Evolutionary conservation across 2,888 invertebrate genomes (phyloP).

Genomic region (Pyrgus malvae): DNA sequence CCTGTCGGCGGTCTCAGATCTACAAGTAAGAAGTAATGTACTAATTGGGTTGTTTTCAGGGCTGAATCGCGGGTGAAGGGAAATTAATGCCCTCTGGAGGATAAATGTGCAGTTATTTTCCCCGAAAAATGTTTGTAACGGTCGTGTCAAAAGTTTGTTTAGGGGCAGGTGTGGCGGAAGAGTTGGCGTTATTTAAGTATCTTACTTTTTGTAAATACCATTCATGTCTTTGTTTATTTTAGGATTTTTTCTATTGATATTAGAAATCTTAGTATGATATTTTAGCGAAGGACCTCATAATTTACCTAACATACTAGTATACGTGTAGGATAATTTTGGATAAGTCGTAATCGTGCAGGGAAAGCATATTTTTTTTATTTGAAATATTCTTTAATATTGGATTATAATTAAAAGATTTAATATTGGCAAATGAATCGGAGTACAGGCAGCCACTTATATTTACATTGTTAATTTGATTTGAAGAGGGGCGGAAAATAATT

Average conservation of each 20-base stretch:
- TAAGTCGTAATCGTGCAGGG: too few species aligned
- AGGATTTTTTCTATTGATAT: neutral
- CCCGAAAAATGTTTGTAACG: constrained; percentile 60
- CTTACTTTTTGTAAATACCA: constrained; percentile 30
- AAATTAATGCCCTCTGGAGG: constrained; percentile 70
- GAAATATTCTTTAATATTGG: constrained; percentile 20
- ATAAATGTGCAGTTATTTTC: constrained; percentile 74
- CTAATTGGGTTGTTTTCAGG: constrained; percentile 68
- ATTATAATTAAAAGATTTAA: constrained; percentile 47
- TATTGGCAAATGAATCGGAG: constrained; percentile 44
- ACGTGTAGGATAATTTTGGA: too few species aligned
- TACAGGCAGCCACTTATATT: constrained; percentile 61
- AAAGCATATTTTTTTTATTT: too few species aligned
- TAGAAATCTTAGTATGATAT: too few species aligned
- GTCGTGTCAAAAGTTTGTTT: constrained; percentile 68
- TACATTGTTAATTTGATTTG: constrained; percentile 74
- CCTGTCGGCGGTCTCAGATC: constrained; percentile 23
- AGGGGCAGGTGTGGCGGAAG: constrained; percentile 65
- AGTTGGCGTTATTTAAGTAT: constrained; percentile 45
- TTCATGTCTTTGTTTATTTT: neutral
- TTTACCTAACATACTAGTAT: too few species aligned
- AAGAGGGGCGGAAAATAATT: constrained; percentile 76
- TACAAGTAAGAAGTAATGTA: constrained; percentile 62
- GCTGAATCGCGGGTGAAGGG: constrained; percentile 64
- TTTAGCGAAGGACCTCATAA: too few species aligned